phyloP scores from a whole-genome alignment of 2,888 invertebrate species.

The Hydroisotoma schaefferi region DNA sequence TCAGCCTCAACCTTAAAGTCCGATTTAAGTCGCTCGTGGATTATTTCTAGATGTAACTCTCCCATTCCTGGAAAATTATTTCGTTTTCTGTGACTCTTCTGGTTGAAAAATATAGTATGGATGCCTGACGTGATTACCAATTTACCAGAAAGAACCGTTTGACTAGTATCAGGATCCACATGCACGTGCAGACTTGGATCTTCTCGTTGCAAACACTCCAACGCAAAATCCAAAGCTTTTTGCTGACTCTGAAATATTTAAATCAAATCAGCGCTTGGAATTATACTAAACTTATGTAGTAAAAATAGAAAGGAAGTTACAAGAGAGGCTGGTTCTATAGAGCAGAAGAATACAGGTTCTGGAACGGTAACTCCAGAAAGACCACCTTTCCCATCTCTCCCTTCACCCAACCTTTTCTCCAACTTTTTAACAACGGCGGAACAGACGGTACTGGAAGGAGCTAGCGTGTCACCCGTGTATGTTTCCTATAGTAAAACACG shows the following conservation, averaged over 20 bases:
- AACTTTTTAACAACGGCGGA: conserved; percentile 60
- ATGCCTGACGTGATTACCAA: not conserved
- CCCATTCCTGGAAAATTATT: conserved; percentile 74
- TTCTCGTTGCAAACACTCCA: conserved; percentile 76
- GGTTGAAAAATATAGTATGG: no score
- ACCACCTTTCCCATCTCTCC: conserved; percentile 52
- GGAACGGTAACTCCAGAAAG: conserved; percentile 68
- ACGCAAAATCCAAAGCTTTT: conserved; percentile 70
- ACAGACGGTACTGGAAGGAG: conserved; percentile 59
- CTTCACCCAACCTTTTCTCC: conserved; percentile 48
- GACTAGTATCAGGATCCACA: conserved; percentile 74
- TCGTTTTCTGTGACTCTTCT: not conserved
- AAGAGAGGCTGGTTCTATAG: conserved; percentile 82
- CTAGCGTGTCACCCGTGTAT: conserved; percentile 71
- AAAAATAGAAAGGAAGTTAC: conserved; percentile 36
- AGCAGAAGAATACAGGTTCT: conserved; percentile 94
- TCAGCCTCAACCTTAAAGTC: conserved; percentile 91
- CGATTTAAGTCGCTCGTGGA: conserved; percentile 77
- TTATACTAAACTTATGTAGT: not conserved
- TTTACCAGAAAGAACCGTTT: conserved; percentile 74
- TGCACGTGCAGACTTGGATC: conserved; percentile 83
- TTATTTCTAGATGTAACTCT: conserved; percentile 91
- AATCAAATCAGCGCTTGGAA: not conserved
- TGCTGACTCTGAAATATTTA: conserved; percentile 61
- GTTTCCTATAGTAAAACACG: conserved; percentile 52